A percentile compares a stretch with the other conserved stretches of the same genome.
phyloP scores from a whole-genome alignment of 1,140 invertebrate species.

The Fopius arisanus region DNA sequence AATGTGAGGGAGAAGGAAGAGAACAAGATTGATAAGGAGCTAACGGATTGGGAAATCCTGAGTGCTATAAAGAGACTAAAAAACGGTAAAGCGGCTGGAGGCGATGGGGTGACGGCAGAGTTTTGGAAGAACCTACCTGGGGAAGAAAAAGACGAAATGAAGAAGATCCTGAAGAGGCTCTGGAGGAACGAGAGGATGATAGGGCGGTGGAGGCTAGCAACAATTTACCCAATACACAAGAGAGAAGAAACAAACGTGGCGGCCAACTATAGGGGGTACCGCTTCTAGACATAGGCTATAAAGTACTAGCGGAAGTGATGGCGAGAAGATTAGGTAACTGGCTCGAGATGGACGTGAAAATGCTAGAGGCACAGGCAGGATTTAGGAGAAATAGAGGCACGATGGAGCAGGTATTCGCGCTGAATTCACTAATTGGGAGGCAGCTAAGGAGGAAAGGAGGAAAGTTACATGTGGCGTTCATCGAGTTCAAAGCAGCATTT shows the following conservation, averaged over 20 bases:
- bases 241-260: neutral
- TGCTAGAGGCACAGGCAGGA: neutral
- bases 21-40: too few relatives aligned
- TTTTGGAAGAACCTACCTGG: neutral
- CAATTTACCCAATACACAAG: neutral
- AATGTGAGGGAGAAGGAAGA: neutral
- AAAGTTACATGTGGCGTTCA: neutral
- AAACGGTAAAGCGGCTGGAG: too few relatives aligned
- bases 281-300: neutral
- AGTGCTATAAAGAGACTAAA: too few relatives aligned
- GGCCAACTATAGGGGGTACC: neutral
- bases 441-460: neutral
- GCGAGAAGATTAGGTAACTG: neutral
- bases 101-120: neutral
- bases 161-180: neutral
- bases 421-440: neutral
- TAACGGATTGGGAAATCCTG: too few relatives aligned
- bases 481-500: too few relatives aligned
- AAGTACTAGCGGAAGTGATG: neutral
- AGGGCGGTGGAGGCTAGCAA: neutral
- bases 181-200: neutral
- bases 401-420: too few relatives aligned
- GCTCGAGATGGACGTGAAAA: neutral
- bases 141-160: neutral
- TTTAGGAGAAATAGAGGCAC: slow-evolving; percentile 1